Conservation (phyloP, 2,113 vertebrate genomes). For the Panthera uncia region DNA sequence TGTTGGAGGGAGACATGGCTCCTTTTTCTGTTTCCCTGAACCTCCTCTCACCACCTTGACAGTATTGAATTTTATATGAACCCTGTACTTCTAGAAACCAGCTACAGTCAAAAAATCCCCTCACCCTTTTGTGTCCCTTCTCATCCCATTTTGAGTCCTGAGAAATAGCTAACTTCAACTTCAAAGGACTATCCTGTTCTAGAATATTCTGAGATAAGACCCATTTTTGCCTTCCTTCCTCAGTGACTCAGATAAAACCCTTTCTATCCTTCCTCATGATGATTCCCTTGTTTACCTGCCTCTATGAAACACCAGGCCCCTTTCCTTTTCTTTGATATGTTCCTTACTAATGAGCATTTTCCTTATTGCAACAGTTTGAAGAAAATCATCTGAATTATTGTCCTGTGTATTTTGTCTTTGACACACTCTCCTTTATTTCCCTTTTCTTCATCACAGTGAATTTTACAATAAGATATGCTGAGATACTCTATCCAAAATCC, state of each 20-base stretch:
- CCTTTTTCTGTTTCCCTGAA: not conserved
- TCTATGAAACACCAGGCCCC: not conserved
- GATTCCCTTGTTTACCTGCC: not conserved
- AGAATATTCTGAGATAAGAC: not conserved
- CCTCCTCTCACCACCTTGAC: not conserved
- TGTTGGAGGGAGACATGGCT: not conserved
- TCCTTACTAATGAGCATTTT: not conserved
- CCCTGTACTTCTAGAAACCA: not conserved
- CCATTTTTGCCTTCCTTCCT: not conserved
- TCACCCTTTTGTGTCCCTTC: not conserved
- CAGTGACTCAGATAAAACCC: not conserved
- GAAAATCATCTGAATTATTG: not conserved
- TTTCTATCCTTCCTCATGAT: not conserved
- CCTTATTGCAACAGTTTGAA: not conserved
- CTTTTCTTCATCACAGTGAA: not conserved
- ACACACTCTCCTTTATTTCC: not conserved
- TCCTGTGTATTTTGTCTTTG: not conserved
- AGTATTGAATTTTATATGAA: not conserved
- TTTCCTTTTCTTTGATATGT: not conserved
- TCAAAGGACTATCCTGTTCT: not conserved
- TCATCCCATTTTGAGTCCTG: not conserved
- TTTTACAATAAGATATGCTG: slow-evolving; percentile 9
- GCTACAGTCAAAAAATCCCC: not conserved
- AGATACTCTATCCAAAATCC: not conserved
- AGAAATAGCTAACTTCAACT: not conserved